Percentiles rank a stretch among this genome's conserved stretches.
phyloP scores from a whole-genome alignment of 2,888 invertebrate genomes.

The Mythimna ferrago region DNA sequence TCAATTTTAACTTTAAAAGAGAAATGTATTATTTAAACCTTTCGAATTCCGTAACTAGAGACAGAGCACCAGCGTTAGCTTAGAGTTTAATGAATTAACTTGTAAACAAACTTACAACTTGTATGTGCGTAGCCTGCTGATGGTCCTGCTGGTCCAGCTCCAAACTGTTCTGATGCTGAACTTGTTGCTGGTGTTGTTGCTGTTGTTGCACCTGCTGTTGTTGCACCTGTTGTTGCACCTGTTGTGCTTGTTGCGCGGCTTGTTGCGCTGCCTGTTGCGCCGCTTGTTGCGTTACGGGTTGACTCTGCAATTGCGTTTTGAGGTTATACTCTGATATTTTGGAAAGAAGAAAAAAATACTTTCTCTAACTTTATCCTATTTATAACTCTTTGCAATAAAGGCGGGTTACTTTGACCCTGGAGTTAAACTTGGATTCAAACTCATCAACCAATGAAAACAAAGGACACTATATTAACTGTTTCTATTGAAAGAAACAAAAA shows the following conservation, averaged over 20 bases:
- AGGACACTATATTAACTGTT: too few species aligned
- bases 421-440: too few species aligned
- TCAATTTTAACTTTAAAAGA: too few species aligned
- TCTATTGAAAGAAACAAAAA: too few species aligned
- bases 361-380: too few species aligned
- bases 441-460: too few species aligned
- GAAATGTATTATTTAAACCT: too few species aligned
- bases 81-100: neutral
- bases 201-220: slow-evolving; percentile 76
- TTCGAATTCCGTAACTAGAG: too few species aligned
- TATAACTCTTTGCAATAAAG: too few species aligned
- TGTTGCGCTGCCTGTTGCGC: slow-evolving; percentile 82
- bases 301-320: slow-evolving; percentile 46
- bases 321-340: neutral
- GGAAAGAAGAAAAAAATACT: too few species aligned
- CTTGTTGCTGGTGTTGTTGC: slow-evolving; percentile 72
- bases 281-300: slow-evolving; percentile 83
- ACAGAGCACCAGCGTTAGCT: too few species aligned
- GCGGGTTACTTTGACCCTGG: too few species aligned
- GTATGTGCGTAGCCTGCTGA: slow-evolving; percentile 88
- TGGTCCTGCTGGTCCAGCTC: slow-evolving; percentile 86
- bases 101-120: slow-evolving; percentile 78
- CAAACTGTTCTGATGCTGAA: slow-evolving; percentile 84
- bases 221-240: slow-evolving; percentile 74
- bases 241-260: slow-evolving; percentile 74